These are phyloP conservation scores for Paradisaea rubra DNA, from an alignment of 2,113 vertebrate species.

Conservation along the genomic window DNA sequence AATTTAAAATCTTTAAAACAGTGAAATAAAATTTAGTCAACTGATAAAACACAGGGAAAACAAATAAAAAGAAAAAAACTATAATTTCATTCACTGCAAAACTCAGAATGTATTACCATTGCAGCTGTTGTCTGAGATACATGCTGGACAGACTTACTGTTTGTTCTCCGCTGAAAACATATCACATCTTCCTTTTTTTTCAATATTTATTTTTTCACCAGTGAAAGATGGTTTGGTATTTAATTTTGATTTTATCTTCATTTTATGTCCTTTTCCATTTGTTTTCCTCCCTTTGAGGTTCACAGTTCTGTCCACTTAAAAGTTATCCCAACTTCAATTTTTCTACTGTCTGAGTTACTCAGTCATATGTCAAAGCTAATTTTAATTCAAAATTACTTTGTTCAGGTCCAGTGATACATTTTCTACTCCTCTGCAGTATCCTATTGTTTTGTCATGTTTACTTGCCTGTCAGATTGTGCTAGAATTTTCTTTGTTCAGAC, in stretches of 20 bases:
- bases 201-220: neutral
- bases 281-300: neutral
- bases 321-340: neutral
- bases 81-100: constrained; percentile 16
- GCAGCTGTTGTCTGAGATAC: neutral
- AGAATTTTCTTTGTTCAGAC: neutral
- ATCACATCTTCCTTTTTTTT: neutral
- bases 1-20: constrained; percentile 11
- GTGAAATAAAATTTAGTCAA: constrained; percentile 40
- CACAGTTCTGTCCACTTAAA: neutral
- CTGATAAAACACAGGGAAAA: constrained; percentile 28
- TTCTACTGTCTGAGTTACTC: neutral
- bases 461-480: neutral
- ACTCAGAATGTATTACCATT: neutral
- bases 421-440: neutral
- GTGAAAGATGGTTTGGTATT: neutral
- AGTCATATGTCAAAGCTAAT: neutral
- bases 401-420: neutral
- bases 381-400: neutral
- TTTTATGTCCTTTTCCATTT: neutral
- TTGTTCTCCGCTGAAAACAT: neutral
- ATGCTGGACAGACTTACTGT: neutral
- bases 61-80: constrained; percentile 23
- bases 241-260: neutral
- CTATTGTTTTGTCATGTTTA: neutral